phyloP scores from a whole-genome alignment of 1,140 invertebrate species.

The Eriosoma lanigerum region DNA sequence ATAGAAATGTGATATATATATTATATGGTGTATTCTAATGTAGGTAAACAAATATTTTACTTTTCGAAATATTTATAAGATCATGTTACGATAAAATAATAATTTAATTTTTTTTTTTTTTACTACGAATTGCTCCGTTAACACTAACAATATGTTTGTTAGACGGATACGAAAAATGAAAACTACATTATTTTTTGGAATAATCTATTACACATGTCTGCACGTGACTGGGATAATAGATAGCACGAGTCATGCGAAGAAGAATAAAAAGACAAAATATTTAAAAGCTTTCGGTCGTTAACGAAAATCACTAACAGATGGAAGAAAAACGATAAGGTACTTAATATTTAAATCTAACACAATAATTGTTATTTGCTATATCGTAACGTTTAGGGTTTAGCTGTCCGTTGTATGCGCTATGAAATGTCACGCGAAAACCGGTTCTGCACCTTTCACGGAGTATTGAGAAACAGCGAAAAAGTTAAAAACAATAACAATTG shows the following conservation, averaged over 20 bases:
- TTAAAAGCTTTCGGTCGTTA: slow-evolving; percentile 18
- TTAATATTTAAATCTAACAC: slow-evolving; percentile 26
- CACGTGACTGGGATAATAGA: not conserved
- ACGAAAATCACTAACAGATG: not conserved
- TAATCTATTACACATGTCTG: not conserved
- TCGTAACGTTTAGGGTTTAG: slow-evolving; percentile 26
- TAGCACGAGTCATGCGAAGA: too few species aligned
- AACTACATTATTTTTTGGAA: not conserved
- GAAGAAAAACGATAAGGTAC: not conserved
- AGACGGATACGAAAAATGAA: not conserved
- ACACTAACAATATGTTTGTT: too few species aligned
- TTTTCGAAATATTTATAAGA: too few species aligned
- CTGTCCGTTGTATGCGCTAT: not conserved
- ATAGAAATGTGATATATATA: too few species aligned
- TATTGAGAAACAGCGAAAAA: slow-evolving; percentile 42
- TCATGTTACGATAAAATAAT: too few species aligned
- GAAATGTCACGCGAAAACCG: slow-evolving; percentile 49
- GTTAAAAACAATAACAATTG: slow-evolving; percentile 36
- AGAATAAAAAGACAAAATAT: not conserved
- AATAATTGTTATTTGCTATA: not conserved
- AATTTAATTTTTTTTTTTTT: too few species aligned
- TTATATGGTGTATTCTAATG: too few species aligned
- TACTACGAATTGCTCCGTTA: too few species aligned
- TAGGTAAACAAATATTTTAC: too few species aligned
- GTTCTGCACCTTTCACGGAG: slow-evolving; percentile 44